Conservation (phyloP, 2,113 vertebrate species). For the Colinus virginianus region DNA sequence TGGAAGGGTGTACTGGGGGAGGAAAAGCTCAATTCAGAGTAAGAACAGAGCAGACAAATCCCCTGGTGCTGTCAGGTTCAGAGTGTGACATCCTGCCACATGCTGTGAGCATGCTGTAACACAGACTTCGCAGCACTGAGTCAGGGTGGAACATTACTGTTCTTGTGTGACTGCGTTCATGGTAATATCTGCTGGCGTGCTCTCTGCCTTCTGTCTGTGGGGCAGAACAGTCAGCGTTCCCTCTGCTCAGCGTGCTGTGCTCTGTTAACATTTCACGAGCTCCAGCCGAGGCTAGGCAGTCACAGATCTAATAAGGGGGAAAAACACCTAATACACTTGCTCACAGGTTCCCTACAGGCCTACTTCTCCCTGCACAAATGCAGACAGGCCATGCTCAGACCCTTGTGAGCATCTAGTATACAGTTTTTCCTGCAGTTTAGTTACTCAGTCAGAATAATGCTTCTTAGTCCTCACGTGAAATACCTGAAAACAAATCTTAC, state of each 20-base stretch:
- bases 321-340: neutral
- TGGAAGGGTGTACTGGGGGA: neutral
- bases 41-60: neutral
- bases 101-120: conserved; percentile 7
- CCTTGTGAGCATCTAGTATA: neutral
- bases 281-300: neutral
- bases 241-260: neutral
- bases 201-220: conserved; percentile 25
- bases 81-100: neutral
- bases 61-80: conserved; percentile 2
- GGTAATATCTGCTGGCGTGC: conserved; percentile 39
- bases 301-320: neutral
- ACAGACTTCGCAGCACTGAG: neutral
- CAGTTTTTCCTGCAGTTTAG: neutral
- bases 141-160: conserved; percentile 42
- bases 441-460: neutral
- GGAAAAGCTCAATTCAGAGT: neutral
- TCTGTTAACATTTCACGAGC: neutral
- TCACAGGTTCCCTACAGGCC: neutral
- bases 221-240: conserved; percentile 56
- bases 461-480: neutral
- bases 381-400: neutral
- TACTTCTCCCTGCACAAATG: neutral
- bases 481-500: neutral
- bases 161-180: conserved; percentile 23